Evolutionary conservation across 2,113 vertebrate genomes (phyloP), one percentile per base, ranked within the genome.

Genomic region (Equus quagga): DNA sequence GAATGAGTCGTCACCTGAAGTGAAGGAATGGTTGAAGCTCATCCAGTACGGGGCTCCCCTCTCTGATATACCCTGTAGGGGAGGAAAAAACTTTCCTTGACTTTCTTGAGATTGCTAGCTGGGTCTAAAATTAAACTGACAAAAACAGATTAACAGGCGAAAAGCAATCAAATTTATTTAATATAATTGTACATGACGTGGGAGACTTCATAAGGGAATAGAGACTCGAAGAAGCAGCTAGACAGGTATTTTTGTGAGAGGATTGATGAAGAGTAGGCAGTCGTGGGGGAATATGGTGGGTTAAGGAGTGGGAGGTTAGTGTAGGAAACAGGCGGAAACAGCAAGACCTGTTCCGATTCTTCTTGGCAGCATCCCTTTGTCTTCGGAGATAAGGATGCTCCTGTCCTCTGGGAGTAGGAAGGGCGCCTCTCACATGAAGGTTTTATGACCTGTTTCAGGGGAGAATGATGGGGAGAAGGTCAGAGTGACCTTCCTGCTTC

Each of bases 361-460:
- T 81, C 36, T 60, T 0, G 23, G 81, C 13, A 3, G 81, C 13
- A 5, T 31, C 51, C 28, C 70, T 73, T 46, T 64, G 62, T 78
- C 85, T 44, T 60, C 9, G 2, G 44, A 78, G 79, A 96, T 33
- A 84, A 87, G 83, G 31, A 58, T 28, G 75, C 51, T 62, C 15
- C 10, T 64, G 67, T 70, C 33, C 79, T 69, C 69, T 58, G 83
- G 69, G 24, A 10, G 24, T 4, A 51, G 75, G 89, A 76, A 73
- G 78, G 36, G 65, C 2, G 14, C 3, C 21, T 33, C 41, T 76
- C 69, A 24, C 33, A 2, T 7, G 49, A 78, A 28, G 51, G 84
- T 64, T 60, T 84, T 76, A 44, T 89, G 85, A 72, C 85, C 85
- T 62, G n/a, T 78, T 79, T 73, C 75, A 88, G 67, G 44, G 73